Evolutionary conservation across 1,140 invertebrate genomes (phyloP), one percentile per base, ranked within the genome.

Genomic region (Laupala kohalensis): DNA sequence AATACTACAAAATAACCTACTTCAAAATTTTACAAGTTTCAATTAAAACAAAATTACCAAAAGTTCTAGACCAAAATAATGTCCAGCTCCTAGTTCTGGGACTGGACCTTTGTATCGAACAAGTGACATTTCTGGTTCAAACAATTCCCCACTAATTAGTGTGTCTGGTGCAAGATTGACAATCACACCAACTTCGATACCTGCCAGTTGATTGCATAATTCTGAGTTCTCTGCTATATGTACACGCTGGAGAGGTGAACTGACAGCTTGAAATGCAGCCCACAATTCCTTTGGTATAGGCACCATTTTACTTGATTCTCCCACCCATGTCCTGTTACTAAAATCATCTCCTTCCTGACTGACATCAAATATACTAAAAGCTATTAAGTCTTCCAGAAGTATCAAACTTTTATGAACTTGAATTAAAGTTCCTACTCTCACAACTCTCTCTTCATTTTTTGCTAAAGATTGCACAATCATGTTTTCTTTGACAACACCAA

Each of bases 21-120:
- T 53, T 53, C 9, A 53, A 53, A 53, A 53, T 53, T 13, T 53
- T 53, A 9, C 37, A 53, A 53, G 9, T 53, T 53, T 53, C 37
- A 53, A 53, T 53, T 29, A 68, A 29, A 71, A 71, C 30, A 71
- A 65, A 78, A 78, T 82, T 81, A 87, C 86, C 81, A 84, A 76
- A 75, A 86, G 73, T 75, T 86, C 83, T 71, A 87, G 77, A 27
- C 84, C 85, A 79, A 84, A 85, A 75, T 84, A 85, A 76, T 83
- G 81, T 62, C 82, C 83, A 63, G 76, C 73, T 53, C 84, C 84
- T 25, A 85, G 74, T 70, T 85, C 82, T 70, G 78, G 75, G 64
- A 86, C 83, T 72, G 77, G 76, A 29, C 85, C 85, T 69, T 85
- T 84, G 74, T 81, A 86, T 75, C 80, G 84, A 71, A 86, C 79